These are phyloP conservation scores for Hemiscyllium ocellatum DNA, from an alignment of 2,113 vertebrate species.

Conservation along the genomic window DNA sequence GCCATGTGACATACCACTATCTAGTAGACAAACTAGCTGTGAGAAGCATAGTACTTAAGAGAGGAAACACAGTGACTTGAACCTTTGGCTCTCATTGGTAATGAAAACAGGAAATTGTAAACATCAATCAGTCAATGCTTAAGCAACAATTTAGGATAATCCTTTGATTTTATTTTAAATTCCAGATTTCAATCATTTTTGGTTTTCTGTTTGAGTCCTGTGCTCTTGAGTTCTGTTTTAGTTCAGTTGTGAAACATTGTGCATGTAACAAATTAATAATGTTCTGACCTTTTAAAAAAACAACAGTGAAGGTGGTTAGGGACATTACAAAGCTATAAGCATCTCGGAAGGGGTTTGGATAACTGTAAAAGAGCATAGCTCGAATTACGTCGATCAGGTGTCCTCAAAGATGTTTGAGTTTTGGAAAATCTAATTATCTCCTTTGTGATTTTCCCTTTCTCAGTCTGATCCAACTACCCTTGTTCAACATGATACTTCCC, in stretches of 20 bases:
- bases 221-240: not conserved
- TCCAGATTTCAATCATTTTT: not conserved
- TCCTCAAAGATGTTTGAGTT: not conserved
- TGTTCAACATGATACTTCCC: not conserved
- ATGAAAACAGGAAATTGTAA: not conserved
- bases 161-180: not conserved
- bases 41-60: not conserved
- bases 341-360: not conserved
- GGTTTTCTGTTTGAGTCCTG: not conserved
- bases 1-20: not conserved
- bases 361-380: not conserved
- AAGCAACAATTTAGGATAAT: not conserved
- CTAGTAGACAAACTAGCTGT: not conserved
- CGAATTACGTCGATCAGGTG: not conserved
- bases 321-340: not conserved
- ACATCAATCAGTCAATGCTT: not conserved
- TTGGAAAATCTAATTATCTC: constrained; percentile 18
- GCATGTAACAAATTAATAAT: not conserved
- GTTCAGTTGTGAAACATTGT: not conserved
- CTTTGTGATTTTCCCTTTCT: not conserved
- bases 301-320: not conserved
- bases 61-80: not conserved
- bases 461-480: not conserved
- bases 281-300: not conserved
- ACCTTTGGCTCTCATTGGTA: not conserved